phyloP scores from a whole-genome alignment of 2,888 invertebrate species.

The Drosophila incognita region DNA sequence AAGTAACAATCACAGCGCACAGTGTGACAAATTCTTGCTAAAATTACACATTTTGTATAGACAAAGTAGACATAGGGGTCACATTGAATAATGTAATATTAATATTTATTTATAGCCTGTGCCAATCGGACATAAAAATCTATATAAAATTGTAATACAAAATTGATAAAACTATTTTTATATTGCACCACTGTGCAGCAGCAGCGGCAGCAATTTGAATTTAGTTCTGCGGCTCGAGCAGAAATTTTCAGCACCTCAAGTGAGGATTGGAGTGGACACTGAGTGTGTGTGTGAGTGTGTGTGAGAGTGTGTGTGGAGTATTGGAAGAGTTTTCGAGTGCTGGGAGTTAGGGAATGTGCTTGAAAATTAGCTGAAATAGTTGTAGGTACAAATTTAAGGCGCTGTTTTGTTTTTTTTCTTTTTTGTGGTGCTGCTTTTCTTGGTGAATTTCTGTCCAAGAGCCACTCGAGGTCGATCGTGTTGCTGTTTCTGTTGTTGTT shows the following conservation, averaged over 20 bases:
- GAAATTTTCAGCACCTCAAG: constrained; percentile 74
- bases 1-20: constrained; percentile 50
- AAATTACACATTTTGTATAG: too few species aligned
- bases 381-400: constrained; percentile 80
- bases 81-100: neutral
- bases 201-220: constrained; percentile 58
- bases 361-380: constrained; percentile 80
- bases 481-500: constrained; percentile 27
- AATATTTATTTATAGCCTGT: neutral
- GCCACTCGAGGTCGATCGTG: constrained; percentile 52
- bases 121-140: too few species aligned
- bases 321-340: constrained; percentile 13
- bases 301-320: constrained; percentile 11
- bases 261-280: constrained; percentile 37
- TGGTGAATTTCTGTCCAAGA: constrained; percentile 14
- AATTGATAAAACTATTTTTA: too few species aligned
- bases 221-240: constrained; percentile 52
- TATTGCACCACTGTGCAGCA: constrained; percentile 40
- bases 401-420: constrained; percentile 40
- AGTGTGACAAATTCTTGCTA: constrained; percentile 9
- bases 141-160: too few species aligned
- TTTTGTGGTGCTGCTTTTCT: constrained; percentile 3
- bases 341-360: constrained; percentile 70
- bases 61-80: neutral
- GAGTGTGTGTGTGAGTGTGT: neutral